A percentile compares a stretch with the other conserved stretches of the same genome.
These are phyloP conservation scores for Hylyphantes graminicola DNA, from an alignment of 1,140 invertebrate species.

Conservation along the genomic window DNA sequence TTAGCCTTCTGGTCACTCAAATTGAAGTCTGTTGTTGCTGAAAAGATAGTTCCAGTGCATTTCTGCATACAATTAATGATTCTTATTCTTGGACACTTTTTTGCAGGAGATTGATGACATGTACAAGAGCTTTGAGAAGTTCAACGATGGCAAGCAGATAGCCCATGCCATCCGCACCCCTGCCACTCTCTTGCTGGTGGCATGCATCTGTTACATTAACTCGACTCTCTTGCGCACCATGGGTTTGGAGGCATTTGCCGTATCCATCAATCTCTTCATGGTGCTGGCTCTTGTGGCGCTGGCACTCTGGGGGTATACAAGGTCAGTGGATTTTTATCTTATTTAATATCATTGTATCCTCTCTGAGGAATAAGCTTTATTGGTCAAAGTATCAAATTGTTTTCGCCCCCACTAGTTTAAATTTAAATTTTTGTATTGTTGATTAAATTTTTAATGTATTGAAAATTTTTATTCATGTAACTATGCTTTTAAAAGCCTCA, in stretches of 20 bases:
- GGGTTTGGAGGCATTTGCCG: conserved; percentile 50
- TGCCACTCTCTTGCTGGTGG: conserved; percentile 89
- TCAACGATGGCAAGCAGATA: conserved; percentile 98
- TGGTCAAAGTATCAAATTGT: too few relatives aligned
- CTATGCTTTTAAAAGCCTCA: too few relatives aligned
- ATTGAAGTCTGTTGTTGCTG: too few relatives aligned
- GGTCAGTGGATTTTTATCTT: conserved; percentile 13
- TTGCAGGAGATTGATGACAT: conserved; percentile 84
- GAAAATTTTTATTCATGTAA: too few relatives aligned
- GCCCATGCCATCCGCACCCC: conserved; percentile 95
- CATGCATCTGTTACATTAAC: conserved; percentile 83
- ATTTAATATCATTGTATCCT: not conserved
- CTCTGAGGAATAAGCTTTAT: too few relatives aligned
- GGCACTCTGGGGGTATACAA: conserved; percentile 45
- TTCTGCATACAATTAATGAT: too few relatives aligned
- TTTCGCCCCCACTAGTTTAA: too few relatives aligned
- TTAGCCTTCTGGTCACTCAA: too few relatives aligned
- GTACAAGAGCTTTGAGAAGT: conserved; percentile 84
- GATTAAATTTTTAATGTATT: too few relatives aligned
- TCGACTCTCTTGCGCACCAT: conserved; percentile 38
- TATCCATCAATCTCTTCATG: conserved; percentile 48
- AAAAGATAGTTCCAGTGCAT: too few relatives aligned
- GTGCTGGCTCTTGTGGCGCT: conserved; percentile 43
- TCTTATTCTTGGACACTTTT: conserved; percentile 53
- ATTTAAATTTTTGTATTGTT: too few relatives aligned